phyloP scores from a whole-genome alignment of 2,113 vertebrate species.

The Monopterus albus region DNA sequence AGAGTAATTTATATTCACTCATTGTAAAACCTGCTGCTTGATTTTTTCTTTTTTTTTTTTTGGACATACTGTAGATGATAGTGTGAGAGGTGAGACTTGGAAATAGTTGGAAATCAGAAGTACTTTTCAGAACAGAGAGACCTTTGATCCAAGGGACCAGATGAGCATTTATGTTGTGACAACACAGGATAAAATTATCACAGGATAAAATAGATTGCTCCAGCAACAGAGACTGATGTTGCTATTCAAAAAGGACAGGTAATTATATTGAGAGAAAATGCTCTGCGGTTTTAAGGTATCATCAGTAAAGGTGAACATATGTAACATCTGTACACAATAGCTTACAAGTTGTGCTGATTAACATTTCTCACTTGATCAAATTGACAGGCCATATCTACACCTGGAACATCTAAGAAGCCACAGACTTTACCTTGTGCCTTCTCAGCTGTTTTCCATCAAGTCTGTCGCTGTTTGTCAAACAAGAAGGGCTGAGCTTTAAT shows the following conservation, averaged over 20 bases:
- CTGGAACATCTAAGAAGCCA: too few species aligned
- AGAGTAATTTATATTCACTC: constrained; percentile 25
- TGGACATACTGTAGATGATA: too few species aligned
- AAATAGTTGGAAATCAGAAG: background rate
- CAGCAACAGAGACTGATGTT: background rate
- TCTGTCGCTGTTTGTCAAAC: too few species aligned
- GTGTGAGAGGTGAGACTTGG: background rate
- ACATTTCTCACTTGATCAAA: background rate
- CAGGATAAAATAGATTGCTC: background rate
- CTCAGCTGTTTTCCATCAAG: too few species aligned
- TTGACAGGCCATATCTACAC: too few species aligned
- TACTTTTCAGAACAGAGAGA: background rate
- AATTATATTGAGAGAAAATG: background rate
- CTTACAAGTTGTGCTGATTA: background rate
- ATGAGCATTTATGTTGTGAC: too few species aligned
- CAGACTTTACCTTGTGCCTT: too few species aligned
- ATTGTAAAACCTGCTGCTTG: background rate
- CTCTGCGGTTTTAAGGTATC: background rate
- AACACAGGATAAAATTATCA: background rate
- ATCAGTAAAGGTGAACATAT: background rate
- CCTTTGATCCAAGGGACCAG: background rate
- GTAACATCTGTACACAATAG: too few species aligned
- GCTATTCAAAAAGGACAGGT: background rate
- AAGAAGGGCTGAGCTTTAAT: background rate
- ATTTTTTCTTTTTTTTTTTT: too few species aligned